Evolutionary conservation across 23 tunicate genomes (phyloP).

Genomic region (Diplosoma virens): DNA sequence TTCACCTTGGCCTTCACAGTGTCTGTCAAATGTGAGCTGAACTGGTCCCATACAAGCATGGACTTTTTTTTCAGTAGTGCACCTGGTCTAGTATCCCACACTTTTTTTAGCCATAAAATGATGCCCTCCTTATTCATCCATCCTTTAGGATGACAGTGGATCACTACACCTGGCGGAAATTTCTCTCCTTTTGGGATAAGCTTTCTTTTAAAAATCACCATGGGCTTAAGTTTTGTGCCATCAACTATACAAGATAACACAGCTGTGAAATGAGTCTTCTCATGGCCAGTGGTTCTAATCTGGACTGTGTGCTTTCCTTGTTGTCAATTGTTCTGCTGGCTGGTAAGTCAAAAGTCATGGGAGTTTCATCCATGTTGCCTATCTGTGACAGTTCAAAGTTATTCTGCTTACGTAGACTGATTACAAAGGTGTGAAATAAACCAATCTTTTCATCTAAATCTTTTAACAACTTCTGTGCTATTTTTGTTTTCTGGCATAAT

Average conservation of each 20-base stretch:
- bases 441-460: slow-evolving; percentile 15
- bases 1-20: background rate
- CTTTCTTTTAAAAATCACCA: slow-evolving; percentile 31
- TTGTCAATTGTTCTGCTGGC: background rate
- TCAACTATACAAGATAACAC: slow-evolving; percentile 11
- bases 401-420: background rate
- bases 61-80: background rate
- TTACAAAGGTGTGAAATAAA: slow-evolving; percentile 3
- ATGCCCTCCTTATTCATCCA: slow-evolving; percentile 12
- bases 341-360: slow-evolving; percentile 33
- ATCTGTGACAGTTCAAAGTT: background rate
- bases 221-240: slow-evolving; percentile 14
- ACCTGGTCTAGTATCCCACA: slow-evolving; percentile 19
- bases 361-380: slow-evolving; percentile 41
- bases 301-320: slow-evolving; percentile 3
- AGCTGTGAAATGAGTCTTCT: slow-evolving; percentile 21
- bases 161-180: slow-evolving; percentile 34
- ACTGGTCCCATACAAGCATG: slow-evolving; percentile 22
- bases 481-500: slow-evolving; percentile 7
- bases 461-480: background rate
- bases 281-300: slow-evolving; percentile 28
- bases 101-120: slow-evolving; percentile 11
- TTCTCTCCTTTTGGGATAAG: slow-evolving; percentile 8
- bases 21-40: slow-evolving; percentile 10
- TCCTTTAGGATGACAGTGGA: slow-evolving; percentile 12